Conservation (phyloP, 2,113 vertebrate genomes). For the Myotis lucifugus region DNA sequence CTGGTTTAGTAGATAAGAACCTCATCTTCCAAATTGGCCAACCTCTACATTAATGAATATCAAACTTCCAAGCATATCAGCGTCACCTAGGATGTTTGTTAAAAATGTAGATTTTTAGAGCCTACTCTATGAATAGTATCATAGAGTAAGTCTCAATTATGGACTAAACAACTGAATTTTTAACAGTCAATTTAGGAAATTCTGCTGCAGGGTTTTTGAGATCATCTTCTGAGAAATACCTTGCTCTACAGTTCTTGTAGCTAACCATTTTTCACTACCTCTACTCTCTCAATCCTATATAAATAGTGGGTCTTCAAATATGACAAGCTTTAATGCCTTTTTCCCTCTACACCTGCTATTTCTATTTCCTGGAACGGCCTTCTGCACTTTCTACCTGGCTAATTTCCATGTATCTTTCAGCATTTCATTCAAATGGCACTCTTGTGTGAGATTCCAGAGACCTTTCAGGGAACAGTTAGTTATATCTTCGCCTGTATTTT, state of each 20-base stretch:
- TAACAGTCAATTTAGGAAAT: background rate
- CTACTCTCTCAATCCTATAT: background rate
- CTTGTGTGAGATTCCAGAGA: background rate
- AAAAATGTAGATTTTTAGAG: background rate
- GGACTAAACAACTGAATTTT: background rate
- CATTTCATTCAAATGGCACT: background rate
- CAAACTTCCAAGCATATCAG: background rate
- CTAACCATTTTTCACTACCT: background rate
- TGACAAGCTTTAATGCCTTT: background rate
- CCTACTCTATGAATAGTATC: background rate
- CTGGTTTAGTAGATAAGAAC: background rate
- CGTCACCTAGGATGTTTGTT: background rate
- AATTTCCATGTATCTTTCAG: background rate
- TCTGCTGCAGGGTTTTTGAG: background rate
- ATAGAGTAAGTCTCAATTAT: background rate
- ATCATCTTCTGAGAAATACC: background rate
- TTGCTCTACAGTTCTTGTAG: background rate
- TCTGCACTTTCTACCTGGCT: background rate
- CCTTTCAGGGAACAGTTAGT: background rate
- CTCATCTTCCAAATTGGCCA: background rate
- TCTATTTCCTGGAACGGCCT: background rate
- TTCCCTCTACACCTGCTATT: background rate
- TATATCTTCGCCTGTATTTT: background rate
- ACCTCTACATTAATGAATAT: background rate
- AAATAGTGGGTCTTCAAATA: background rate